A percentile compares a stretch with the other conserved stretches of the same genome.
Conservation (phyloP, 2,888 invertebrate genomes). For the Caenorhabditis wallacei region DNA sequence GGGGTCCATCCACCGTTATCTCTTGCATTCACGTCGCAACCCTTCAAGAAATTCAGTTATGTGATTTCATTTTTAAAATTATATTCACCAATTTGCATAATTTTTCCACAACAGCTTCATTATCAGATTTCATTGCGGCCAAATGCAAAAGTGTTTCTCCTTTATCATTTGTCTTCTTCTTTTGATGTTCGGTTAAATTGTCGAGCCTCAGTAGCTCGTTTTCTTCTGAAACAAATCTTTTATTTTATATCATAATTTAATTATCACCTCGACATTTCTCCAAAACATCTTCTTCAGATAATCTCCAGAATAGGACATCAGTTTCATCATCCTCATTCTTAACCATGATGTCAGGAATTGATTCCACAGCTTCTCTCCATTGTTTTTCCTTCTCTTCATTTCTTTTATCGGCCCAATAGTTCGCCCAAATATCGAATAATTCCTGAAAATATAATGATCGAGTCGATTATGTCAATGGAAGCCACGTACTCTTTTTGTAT, state of each 20-base stretch:
- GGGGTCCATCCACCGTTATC: conserved; percentile 78
- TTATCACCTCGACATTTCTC: conserved; percentile 20
- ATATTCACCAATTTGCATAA: conserved; percentile 64
- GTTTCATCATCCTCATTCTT: conserved; percentile 56
- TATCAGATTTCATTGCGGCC: conserved; percentile 59
- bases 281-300: conserved; percentile 31
- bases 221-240: conserved; percentile 32
- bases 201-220: conserved; percentile 37
- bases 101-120: conserved; percentile 52
- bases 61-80: neutral
- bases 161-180: conserved; percentile 60
- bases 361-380: conserved; percentile 26
- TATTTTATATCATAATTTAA: neutral
- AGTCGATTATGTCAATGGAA: neutral
- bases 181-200: conserved; percentile 25
- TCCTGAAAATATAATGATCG: conserved; percentile 13
- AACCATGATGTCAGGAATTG: conserved; percentile 29
- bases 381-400: neutral
- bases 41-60: conserved; percentile 48
- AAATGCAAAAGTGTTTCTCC: conserved; percentile 74
- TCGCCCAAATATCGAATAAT: conserved; percentile 42
- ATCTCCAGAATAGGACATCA: conserved; percentile 41
- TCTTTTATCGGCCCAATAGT: conserved; percentile 19
- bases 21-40: conserved; percentile 71
- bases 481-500: conserved; percentile 20